phyloP scores from a whole-genome alignment of 2,113 vertebrate species.

The Meriones unguiculatus region DNA sequence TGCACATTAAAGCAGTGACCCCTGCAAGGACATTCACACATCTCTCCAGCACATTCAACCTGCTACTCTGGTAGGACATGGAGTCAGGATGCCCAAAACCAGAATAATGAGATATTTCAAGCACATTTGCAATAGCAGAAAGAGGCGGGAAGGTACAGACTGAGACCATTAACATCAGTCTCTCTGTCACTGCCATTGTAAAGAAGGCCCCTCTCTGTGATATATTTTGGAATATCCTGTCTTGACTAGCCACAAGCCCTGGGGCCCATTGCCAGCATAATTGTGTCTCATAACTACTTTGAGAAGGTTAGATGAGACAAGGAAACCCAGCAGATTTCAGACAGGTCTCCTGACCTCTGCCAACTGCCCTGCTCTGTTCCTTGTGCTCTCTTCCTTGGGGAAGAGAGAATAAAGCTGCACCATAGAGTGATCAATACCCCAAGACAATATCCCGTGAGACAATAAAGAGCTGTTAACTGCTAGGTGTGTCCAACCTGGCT shows the following conservation, averaged over 20 bases:
- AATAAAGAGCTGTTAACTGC: background rate
- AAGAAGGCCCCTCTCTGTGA: accelerated
- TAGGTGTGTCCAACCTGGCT: background rate
- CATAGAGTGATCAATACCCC: too few species aligned
- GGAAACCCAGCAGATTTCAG: background rate
- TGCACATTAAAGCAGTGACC: background rate
- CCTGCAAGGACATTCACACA: background rate
- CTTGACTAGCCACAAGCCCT: background rate
- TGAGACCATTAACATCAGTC: background rate
- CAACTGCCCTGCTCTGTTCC: background rate
- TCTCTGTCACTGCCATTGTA: background rate
- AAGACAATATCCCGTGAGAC: background rate
- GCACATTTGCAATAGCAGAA: background rate
- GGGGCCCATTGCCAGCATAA: background rate
- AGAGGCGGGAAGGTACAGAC: background rate
- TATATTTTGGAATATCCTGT: background rate
- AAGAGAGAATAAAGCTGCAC: background rate
- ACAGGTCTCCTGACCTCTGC: background rate
- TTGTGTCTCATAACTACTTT: background rate
- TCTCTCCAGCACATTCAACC: background rate
- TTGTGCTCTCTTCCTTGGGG: background rate
- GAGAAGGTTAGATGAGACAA: background rate
- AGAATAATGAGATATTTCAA: background rate
- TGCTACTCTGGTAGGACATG: background rate
- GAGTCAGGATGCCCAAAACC: too few species aligned